Percentiles rank a stretch among this genome's conserved stretches.
phyloP scores from a whole-genome alignment of 2,113 vertebrate species.

The Shinisaurus crocodilurus region DNA sequence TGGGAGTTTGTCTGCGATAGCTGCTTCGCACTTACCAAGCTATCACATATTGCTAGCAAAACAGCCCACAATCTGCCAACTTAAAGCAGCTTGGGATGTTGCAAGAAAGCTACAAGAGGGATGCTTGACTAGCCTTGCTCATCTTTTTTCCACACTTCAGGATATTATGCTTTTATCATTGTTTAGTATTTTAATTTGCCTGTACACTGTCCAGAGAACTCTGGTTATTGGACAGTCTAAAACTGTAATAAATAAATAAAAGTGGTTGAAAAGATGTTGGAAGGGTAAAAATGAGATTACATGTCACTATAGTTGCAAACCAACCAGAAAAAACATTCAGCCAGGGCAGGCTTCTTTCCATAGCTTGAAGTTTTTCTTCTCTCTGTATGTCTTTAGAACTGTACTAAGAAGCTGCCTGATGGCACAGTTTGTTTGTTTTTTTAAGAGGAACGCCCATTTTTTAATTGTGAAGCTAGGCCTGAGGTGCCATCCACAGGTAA shows the following conservation, averaged over 20 bases:
- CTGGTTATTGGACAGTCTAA: too few species aligned
- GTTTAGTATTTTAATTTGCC: too few species aligned
- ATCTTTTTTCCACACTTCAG: not conserved
- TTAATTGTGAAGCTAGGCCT: not conserved
- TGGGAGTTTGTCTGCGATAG: not conserved
- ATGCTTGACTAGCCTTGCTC: not conserved
- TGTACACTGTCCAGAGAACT: too few species aligned
- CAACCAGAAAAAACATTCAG: not conserved
- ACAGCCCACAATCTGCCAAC: not conserved
- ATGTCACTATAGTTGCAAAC: not conserved
- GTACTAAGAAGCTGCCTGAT: not conserved
- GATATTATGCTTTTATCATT: not conserved
- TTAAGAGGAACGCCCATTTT: not conserved
- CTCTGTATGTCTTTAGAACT: not conserved
- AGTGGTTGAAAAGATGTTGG: not conserved
- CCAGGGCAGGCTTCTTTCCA: not conserved
- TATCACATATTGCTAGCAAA: constrained; percentile 3
- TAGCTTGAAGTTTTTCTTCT: not conserved
- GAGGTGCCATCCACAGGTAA: not conserved
- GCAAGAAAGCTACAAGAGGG: not conserved
- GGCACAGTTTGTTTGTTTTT: not conserved
- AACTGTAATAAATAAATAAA: too few species aligned
- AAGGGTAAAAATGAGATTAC: not conserved
- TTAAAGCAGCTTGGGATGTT: not conserved
- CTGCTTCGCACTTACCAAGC: constrained; percentile 7